Evolutionary conservation across 2,888 invertebrate species (phyloP).

Genomic region (Rhogogaster chlorosoma): DNA sequence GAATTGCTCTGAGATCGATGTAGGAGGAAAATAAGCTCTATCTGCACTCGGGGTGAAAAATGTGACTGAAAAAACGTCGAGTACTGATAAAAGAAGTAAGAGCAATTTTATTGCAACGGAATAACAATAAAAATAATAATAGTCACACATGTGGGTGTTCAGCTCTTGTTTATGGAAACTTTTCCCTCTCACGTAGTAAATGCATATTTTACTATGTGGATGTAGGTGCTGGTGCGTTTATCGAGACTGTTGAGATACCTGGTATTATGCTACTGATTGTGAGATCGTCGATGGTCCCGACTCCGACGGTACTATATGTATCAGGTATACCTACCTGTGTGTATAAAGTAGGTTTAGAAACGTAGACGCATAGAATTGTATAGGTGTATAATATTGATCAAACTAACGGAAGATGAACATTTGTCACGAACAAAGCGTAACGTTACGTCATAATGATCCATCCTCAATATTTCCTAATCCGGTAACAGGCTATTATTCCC

Average conservation of each 20-base stretch:
- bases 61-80: neutral
- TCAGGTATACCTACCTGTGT: too few species aligned
- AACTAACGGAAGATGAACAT: conserved; percentile 22
- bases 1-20: neutral
- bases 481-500: neutral
- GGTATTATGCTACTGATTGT: neutral
- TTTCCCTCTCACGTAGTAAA: neutral
- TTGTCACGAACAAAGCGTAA: conserved; percentile 19
- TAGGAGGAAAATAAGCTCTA: neutral
- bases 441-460: neutral
- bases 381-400: conserved; percentile 7
- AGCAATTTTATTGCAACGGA: neutral
- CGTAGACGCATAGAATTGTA: neutral
- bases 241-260: neutral
- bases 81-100: neutral
- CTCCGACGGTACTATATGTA: too few species aligned
- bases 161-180: neutral
- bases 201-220: too few species aligned
- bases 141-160: too few species aligned
- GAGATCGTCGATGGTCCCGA: neutral
- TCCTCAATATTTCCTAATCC: neutral
- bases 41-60: neutral
- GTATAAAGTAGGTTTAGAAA: neutral
- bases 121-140: too few species aligned
- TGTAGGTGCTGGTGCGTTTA: neutral